Evolutionary conservation across 2,797 vertebrate species (phyloP).

Genomic region (Pristis pectinata): DNA sequence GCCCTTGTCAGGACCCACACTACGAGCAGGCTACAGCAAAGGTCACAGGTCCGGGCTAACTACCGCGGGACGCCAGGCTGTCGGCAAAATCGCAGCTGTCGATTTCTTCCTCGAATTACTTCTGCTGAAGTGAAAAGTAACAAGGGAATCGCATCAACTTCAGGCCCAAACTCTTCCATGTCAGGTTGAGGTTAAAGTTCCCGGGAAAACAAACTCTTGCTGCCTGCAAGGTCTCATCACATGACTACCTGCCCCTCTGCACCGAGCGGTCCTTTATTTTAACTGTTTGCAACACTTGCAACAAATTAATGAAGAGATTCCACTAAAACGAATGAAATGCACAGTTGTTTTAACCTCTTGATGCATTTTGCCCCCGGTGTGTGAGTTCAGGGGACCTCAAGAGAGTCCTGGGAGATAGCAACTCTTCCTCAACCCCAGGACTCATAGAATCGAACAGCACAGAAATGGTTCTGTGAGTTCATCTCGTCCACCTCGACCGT

Average conservation of each 20-base stretch:
- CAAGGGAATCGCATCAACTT: background rate
- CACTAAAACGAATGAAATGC: too few species aligned
- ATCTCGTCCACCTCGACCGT: too few species aligned
- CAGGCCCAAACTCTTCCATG: background rate
- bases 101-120: background rate
- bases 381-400: too few species aligned
- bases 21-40: background rate
- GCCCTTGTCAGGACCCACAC: background rate
- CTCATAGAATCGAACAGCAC: too few species aligned
- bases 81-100: background rate
- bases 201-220: background rate
- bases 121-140: background rate
- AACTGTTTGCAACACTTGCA: background rate
- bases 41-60: background rate
- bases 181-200: background rate
- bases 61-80: background rate
- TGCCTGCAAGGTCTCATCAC: background rate
- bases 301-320: too few species aligned
- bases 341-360: too few species aligned
- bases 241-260: background rate
- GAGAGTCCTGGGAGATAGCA: too few species aligned
- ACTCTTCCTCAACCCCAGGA: too few species aligned
- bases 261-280: background rate
- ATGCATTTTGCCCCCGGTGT: too few species aligned
- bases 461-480: too few species aligned